Evolutionary conservation across 2,888 invertebrate genomes (phyloP).

Genomic region (Pelosia muscerda): DNA sequence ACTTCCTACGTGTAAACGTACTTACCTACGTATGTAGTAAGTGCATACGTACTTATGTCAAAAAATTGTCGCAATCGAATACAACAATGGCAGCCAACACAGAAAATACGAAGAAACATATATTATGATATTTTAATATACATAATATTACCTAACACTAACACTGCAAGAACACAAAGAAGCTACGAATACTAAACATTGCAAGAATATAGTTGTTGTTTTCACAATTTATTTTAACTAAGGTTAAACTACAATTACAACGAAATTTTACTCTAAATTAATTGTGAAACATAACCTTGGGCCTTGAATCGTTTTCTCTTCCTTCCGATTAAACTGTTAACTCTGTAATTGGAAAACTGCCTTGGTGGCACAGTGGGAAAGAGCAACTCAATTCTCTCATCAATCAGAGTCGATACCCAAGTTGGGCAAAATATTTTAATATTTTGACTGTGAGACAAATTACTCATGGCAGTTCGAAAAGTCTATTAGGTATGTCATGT

Average conservation of each 20-base stretch:
- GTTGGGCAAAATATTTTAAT: neutral
- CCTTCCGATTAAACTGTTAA: neutral
- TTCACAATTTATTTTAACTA: constrained; percentile 4
- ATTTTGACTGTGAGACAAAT: neutral
- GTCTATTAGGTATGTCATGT: too few species aligned
- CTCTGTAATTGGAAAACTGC: neutral
- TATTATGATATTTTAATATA: neutral
- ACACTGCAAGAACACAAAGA: neutral
- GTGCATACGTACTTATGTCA: neutral
- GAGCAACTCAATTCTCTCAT: neutral
- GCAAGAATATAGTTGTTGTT: neutral
- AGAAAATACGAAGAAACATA: neutral
- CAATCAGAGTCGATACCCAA: neutral
- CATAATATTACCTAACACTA: neutral
- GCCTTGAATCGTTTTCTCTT: constrained; percentile 1
- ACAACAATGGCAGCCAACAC: neutral
- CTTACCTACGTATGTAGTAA: too few species aligned
- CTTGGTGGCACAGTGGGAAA: neutral
- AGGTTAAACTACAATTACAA: constrained; percentile 15
- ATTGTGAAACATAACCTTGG: constrained; percentile 39
- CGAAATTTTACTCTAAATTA: neutral
- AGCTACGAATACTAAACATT: neutral
- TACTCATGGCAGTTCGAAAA: neutral
- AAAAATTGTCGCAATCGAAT: neutral
- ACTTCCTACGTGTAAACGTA: too few species aligned